Evolutionary conservation across 2,797 vertebrate species (phyloP).

Genomic region (Lemur catta): DNA sequence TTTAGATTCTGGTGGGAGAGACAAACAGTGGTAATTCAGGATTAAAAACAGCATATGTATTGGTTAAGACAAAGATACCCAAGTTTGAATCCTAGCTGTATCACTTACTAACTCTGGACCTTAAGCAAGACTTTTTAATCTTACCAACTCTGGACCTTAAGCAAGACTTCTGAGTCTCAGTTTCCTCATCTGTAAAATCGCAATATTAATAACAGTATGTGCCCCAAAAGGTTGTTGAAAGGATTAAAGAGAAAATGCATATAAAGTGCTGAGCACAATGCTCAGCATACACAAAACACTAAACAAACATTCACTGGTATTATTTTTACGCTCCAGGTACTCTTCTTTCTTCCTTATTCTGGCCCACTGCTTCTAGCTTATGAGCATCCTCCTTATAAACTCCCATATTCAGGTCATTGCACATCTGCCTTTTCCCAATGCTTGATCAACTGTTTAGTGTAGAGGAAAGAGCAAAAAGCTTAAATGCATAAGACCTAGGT

Average conservation of each 20-base stretch:
- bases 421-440: background rate
- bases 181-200: conserved; percentile 9
- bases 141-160: too few species aligned
- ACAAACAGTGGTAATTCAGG: background rate
- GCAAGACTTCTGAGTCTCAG: background rate
- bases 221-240: background rate
- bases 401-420: background rate
- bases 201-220: conserved; percentile 19
- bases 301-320: background rate
- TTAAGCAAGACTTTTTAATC: conserved; percentile 14
- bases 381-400: background rate
- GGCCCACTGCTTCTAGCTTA: background rate
- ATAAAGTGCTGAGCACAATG: background rate
- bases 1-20: background rate
- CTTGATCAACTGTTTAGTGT: background rate
- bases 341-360: background rate
- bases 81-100: background rate
- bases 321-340: background rate
- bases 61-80: background rate
- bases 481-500: background rate
- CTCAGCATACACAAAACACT: background rate
- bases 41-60: background rate
- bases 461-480: background rate
- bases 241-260: background rate
- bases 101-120: background rate